Base-by-base conservation (phyloP, 2,797 vertebrate genomes). In the Coregonus sp. region DNA sequence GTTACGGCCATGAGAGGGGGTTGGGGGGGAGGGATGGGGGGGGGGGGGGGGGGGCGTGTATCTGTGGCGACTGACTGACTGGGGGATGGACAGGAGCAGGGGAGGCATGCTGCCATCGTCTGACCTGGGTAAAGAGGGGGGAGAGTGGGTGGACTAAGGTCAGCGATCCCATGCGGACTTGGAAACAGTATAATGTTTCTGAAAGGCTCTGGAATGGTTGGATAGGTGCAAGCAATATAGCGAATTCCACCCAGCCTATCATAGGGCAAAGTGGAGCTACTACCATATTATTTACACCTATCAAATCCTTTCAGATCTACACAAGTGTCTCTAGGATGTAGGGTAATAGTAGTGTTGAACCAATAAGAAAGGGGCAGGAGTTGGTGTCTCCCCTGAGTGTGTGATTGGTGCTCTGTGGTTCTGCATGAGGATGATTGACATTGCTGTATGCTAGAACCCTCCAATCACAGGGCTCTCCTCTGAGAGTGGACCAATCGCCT, bases 41-140 rank as follows among this genome's bases (percentile, higher is more conserved):
- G 90, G 11, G 91, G 81, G 83, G 91, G 90, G 86, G 90, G 11
- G 91, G 89, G 88, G 90, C 90, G 81, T 93, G 92, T 93, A 88
- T 92, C 89, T 86, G 86, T 88, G 79, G 83, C 86, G 89, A 91
- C 90, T 92, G 90, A 91, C 88, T 87, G 84, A 84, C 89, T 88
- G 91, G 92, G 66, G 92, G 93, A 89, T 89, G 86, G 93, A 94
- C 94, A 95, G 94, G 94, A 95, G 94, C 90, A 93, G 94, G 94
- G 94, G 94, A 95, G 94, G 94, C 94, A 93, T 95, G 94, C 94
- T 94, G 94, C 94, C 94, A 94, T 94, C 93, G 93, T 94, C 93
- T 77, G 91, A 94, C 94, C 93, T 92, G 71, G 78, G 89, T 91
- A 86, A 86, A 59, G 87, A 82, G 79, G 78, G 73, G 54, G 72